Conservation (phyloP, 2,113 vertebrate species). For the Zapornia atra region DNA sequence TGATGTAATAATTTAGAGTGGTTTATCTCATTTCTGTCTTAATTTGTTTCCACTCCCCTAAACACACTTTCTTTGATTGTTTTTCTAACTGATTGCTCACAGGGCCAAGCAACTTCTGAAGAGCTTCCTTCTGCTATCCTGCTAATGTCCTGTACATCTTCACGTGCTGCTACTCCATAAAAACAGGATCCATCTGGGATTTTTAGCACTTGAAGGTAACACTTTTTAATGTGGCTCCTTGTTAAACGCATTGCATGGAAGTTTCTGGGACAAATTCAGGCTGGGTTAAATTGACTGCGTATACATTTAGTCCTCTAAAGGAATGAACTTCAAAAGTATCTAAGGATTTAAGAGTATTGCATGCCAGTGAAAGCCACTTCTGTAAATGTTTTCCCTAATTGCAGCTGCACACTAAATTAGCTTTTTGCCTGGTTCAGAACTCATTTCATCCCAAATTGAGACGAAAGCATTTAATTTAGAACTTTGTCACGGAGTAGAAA, state of each 20-base stretch:
- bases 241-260: not conserved
- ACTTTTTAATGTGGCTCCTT: not conserved
- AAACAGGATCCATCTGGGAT: not conserved
- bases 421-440: not conserved
- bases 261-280: not conserved
- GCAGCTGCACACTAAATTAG: not conserved
- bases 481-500: not conserved
- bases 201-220: constrained; percentile 40
- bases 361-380: not conserved
- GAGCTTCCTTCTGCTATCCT: not conserved
- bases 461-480: not conserved
- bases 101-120: not conserved
- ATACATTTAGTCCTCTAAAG: not conserved
- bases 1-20: not conserved
- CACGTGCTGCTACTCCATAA: not conserved
- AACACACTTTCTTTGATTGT: not conserved
- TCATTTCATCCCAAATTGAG: not conserved
- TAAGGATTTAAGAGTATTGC: not conserved
- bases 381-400: not conserved
- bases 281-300: not conserved
- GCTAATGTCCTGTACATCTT: not conserved
- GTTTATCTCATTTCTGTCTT: not conserved
- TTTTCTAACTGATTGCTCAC: not conserved
- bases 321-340: not conserved
- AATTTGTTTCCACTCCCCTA: not conserved